Evolutionary conservation across 2,888 invertebrate species (phyloP), one percentile per base, ranked within the genome.

Genomic region (Cremastinae sp.): DNA sequence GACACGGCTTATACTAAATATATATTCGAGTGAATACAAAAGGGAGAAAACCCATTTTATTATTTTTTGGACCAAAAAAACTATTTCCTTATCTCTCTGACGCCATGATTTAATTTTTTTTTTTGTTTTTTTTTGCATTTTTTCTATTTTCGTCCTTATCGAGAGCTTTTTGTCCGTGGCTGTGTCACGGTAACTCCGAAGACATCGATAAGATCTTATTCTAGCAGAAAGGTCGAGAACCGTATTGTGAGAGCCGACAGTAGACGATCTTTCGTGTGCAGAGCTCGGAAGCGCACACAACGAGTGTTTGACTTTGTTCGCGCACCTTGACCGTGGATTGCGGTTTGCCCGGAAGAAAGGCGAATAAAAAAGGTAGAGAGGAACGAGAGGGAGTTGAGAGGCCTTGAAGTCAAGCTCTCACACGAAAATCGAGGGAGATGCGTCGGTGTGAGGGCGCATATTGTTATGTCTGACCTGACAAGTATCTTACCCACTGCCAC

Each of bases 291-390:
- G 12, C 43, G 14, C 47, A 34, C 16, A 22, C 34, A 47, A 64
- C n/a, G 49, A 71, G 47, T 41, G 38, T 38, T 38, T 22, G n/a
- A 18, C 47, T 56, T 64, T 56, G 47, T 54, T 54, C 34, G 56
- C 58, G 64, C 28, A 56, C 64, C 38, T 64, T 64, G 71, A 71
- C 71, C 71, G 56, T 70, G 70, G 36, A 70, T 43, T 9, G 16
- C 5, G 43, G 69, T 61, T 59, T 53, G 38, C 64, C 56, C 56
- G 61, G 56, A 71, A 56, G 56, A 16, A 71, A 56, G 64, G 64
- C 16, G 38, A 54, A 20, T 16, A 16, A 61, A 47, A 61, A 43
- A 34, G 8, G 18, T 45, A 47, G 47, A 65, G 53, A 41, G 3
- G n/a, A n/a, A n/a, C n/a, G n/a, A 45, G 54, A 45, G 28, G 47